These are phyloP conservation scores for Montifringilla adamsi DNA, from an alignment of 2,113 vertebrate genomes.

Conservation along the genomic window DNA sequence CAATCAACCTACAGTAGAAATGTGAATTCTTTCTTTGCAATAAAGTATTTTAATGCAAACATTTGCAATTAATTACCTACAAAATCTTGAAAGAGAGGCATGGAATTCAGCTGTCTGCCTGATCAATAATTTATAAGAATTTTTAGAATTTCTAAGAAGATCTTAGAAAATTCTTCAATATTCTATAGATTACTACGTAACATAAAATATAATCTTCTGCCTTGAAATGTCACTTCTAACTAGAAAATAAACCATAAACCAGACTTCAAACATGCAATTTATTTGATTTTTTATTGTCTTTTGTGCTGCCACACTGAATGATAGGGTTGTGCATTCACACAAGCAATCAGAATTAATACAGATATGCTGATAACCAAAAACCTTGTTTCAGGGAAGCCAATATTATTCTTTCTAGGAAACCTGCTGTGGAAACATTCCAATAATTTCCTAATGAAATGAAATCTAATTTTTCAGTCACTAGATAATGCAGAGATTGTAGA, in stretches of 20 bases:
- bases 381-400: neutral
- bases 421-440: neutral
- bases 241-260: neutral
- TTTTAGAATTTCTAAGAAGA: neutral
- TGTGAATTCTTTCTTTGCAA: fast-evolving
- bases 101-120: neutral
- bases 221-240: neutral
- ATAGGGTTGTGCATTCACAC: neutral
- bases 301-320: neutral
- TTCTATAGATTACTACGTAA: neutral
- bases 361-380: neutral
- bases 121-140: neutral
- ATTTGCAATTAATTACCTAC: neutral
- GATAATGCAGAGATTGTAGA: neutral
- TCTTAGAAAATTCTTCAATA: neutral
- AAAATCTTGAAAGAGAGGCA: neutral
- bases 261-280: neutral
- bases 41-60: neutral
- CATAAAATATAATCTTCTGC: neutral
- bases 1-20: neutral
- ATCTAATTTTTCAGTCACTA: neutral
- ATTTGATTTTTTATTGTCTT: neutral
- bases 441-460: neutral
- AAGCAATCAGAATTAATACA: neutral
- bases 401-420: neutral